Percentiles rank a stretch among this genome's conserved stretches.
Conservation (phyloP, 2,797 vertebrate genomes). For the Brachyrhaphis roseni region DNA sequence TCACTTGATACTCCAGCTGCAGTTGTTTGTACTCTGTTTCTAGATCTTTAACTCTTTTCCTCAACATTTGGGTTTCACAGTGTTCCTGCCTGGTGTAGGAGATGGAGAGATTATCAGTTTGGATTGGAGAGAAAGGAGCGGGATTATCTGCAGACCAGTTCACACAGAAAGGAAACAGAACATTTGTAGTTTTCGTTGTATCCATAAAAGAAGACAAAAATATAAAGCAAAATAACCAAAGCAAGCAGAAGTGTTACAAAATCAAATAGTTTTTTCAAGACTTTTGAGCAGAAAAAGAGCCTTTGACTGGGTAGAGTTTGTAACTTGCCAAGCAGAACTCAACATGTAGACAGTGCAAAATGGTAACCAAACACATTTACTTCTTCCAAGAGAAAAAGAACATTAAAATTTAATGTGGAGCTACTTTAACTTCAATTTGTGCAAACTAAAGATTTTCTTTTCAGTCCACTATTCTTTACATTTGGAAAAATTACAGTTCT, state of each 20-base stretch:
- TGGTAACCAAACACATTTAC: neutral
- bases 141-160: constrained; percentile 35
- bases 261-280: neutral
- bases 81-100: constrained; percentile 84
- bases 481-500: neutral
- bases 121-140: constrained; percentile 34
- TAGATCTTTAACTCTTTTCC: constrained; percentile 86
- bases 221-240: neutral
- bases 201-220: neutral
- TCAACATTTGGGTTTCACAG: constrained; percentile 85
- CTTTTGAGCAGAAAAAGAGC: neutral
- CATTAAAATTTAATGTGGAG: neutral
- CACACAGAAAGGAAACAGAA: constrained; percentile 59
- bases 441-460: neutral
- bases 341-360: neutral
- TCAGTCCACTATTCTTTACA: neutral
- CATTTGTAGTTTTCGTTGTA: constrained; percentile 16
- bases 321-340: neutral
- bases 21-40: constrained; percentile 87
- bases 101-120: constrained; percentile 65
- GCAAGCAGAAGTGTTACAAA: neutral
- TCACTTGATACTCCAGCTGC: constrained; percentile 84
- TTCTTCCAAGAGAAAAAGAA: neutral
- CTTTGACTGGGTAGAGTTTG: neutral
- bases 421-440: neutral